Percentiles rank a stretch among this genome's conserved stretches.
Evolutionary conservation across 2,888 invertebrate genomes (phyloP).

Genomic region (Drosophila borborema): DNA sequence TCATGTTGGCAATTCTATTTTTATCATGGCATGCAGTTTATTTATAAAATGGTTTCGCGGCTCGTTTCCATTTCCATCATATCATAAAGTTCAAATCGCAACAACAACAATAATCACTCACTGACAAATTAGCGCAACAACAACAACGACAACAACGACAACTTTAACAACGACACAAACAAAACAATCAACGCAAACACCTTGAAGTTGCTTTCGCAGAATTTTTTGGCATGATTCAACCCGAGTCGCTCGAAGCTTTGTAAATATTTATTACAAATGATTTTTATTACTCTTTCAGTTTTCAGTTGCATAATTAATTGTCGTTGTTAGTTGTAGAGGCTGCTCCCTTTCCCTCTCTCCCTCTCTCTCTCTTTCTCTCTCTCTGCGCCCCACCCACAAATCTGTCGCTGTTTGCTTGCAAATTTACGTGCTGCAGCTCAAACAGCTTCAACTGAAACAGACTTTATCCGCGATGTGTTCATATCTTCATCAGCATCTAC

Average conservation of each 20-base stretch:
- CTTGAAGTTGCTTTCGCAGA: constrained; percentile 65
- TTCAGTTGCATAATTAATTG: constrained; percentile 6
- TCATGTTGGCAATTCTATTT: constrained; percentile 68
- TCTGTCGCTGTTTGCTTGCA: constrained; percentile 21
- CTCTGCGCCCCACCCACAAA: constrained; percentile 1
- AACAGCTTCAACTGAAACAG: background rate
- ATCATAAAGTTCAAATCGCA: constrained; percentile 51
- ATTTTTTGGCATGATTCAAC: constrained; percentile 58
- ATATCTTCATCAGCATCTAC: constrained; percentile 46
- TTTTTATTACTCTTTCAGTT: constrained; percentile 14
- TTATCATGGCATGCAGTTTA: constrained; percentile 75
- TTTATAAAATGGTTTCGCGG: constrained; percentile 74
- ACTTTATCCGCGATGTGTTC: constrained; percentile 1
- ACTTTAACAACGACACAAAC: constrained; percentile 45
- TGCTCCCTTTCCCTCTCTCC: no score
- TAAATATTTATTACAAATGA: constrained; percentile 49
- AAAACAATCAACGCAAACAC: constrained; percentile 57
- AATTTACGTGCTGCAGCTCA: constrained; percentile 11
- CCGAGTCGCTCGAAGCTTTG: constrained; percentile 12
- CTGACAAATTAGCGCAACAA: constrained; percentile 64
- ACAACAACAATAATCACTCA: constrained; percentile 60
- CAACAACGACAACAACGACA: constrained; percentile 29
- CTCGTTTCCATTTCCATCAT: constrained; percentile 65
- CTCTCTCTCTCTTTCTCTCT: no score
- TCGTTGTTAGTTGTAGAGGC: constrained; percentile 4